A percentile compares a stretch with the other conserved stretches of the same genome.
phyloP scores from a whole-genome alignment of 2,888 invertebrate genomes.

The Ferrisia virgata region DNA sequence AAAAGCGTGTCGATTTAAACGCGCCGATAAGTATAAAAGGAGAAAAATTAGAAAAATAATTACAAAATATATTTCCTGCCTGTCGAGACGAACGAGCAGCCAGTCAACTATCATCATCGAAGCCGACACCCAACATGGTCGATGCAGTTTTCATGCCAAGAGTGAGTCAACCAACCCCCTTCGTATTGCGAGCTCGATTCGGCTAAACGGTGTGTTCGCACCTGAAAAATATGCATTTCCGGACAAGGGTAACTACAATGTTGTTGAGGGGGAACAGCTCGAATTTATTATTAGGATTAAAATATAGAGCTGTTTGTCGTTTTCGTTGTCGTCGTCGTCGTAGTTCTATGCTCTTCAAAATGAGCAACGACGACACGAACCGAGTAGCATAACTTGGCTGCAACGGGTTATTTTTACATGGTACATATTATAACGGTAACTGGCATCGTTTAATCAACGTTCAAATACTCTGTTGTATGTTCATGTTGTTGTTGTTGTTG shows the following conservation, averaged over 20 bases:
- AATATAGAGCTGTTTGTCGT: not conserved
- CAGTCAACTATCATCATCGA: not conserved
- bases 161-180: not conserved
- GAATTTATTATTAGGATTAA: slow-evolving; percentile 42
- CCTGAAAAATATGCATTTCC: slow-evolving; percentile 39
- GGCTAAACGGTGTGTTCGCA: slow-evolving; percentile 20
- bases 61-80: not conserved
- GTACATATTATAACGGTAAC: not conserved
- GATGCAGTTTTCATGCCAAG: not conserved
- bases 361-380: not conserved
- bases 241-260: slow-evolving; percentile 41
- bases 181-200: not conserved
- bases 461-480: not conserved
- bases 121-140: not conserved
- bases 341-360: not conserved
- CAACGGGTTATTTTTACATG: not conserved
- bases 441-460: not conserved
- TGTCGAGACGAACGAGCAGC: not conserved
- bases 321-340: not conserved
- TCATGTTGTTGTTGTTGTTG: no score
- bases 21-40: not conserved
- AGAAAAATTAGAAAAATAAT: not conserved
- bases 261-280: slow-evolving; percentile 38
- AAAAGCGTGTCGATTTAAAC: not conserved
- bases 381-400: not conserved